These are phyloP conservation scores for Microdon myrmicae DNA, from an alignment of 2,888 invertebrate species.

Conservation along the genomic window DNA sequence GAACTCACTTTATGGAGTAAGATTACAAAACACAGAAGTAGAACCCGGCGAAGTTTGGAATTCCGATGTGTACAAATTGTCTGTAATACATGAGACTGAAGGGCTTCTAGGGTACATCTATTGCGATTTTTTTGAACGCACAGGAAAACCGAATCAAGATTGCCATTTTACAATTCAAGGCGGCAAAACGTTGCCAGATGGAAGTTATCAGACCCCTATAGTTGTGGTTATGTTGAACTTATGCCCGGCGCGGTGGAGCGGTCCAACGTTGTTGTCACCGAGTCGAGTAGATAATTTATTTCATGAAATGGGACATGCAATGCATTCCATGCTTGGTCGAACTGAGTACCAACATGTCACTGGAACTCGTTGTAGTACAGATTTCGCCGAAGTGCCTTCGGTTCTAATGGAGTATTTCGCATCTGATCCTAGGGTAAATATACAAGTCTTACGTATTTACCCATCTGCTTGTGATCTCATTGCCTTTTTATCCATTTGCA, in stretches of 20 bases:
- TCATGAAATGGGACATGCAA: constrained; percentile 98
- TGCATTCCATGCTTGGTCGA: constrained; percentile 97
- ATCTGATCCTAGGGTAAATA: constrained; percentile 78
- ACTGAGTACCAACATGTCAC: constrained; percentile 97
- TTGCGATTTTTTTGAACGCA: constrained; percentile 94
- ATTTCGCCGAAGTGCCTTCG: constrained; percentile 99
- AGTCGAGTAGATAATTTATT: constrained; percentile 94
- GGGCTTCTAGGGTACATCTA: constrained; percentile 92
- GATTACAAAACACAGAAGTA: constrained; percentile 77
- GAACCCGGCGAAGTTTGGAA: constrained; percentile 88
- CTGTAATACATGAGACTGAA: constrained; percentile 84
- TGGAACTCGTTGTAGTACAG: constrained; percentile 96
- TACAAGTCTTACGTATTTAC: neutral
- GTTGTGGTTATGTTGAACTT: constrained; percentile 94
- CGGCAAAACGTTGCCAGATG: constrained; percentile 81
- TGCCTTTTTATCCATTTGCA: constrained; percentile 17
- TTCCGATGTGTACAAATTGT: constrained; percentile 88
- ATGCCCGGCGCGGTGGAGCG: constrained; percentile 77
- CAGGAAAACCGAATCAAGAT: constrained; percentile 95
- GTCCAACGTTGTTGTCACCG: constrained; percentile 83
- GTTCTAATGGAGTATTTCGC: constrained; percentile 98
- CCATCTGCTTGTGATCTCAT: neutral
- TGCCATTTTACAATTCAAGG: constrained; percentile 99
- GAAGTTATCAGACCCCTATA: constrained; percentile 88
- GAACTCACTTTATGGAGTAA: constrained; percentile 83